Evolutionary conservation across 2,797 vertebrate species (phyloP), one percentile per base, ranked within the genome.

Genomic region (Gymnoscopelus braueri): DNA sequence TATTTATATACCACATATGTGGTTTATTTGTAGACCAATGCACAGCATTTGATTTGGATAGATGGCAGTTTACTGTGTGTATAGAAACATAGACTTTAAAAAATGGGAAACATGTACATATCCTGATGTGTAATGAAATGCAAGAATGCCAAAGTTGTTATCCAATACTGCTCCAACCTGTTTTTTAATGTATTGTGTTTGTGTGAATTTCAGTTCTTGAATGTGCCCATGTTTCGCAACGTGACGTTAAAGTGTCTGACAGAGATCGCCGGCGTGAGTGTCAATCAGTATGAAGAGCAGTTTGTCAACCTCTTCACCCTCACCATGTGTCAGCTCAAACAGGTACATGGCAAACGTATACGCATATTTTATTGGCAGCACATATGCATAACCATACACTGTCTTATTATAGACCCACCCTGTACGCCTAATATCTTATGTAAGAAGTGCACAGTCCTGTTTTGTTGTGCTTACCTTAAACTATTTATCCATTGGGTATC

Each of bases 231-330:
- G 96, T 97, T 97, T 82, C 94, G 95, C 72, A 96, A 97, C 12
- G 94, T 97, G 52, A 96, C 96, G 54, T 88, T 97, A 85, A 97
- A 97, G 93, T 96, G 96, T 91, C 93, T 97, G 92, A 97, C 96
- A 24, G 96, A 97, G 90, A 97, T 96, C 69, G 95, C 95, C 61
- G 95, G 95, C 70, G 95, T 96, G 77, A 96, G 94, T 61, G 95
- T 96, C 75, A 96, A 94, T 86, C 96, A 97, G 66, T 97, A 97
- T 19, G 95, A 96, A 89, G 96, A 97, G 72, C 96, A 97, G 52
- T 96, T 96, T 76, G 94, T 96, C 74, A 96, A 92, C 0, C 93
- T 97, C 29, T 97, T 97, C 84, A 96, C 95, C 5, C 87, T 97
- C 79, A 97, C 95, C 73, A 97, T 97, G 96, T 94, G 95, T 92